These are phyloP conservation scores for Mastacembelus armatus DNA, from an alignment of 2,797 vertebrate genomes.

Conservation along the genomic window DNA sequence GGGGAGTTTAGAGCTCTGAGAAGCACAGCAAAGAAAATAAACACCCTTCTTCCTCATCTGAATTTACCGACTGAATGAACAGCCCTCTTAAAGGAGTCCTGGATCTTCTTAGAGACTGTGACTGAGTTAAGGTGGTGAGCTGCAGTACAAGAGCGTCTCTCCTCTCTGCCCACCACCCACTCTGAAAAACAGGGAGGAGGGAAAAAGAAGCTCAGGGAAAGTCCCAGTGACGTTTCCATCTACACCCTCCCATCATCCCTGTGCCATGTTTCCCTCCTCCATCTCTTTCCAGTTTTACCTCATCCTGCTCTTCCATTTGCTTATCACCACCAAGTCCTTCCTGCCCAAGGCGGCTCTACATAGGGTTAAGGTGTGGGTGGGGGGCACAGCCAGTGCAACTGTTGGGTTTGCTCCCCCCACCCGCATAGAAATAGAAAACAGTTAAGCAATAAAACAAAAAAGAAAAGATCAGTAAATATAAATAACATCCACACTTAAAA, in stretches of 20 bases:
- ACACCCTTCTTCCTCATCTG: conserved; percentile 4
- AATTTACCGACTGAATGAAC: conserved; percentile 35
- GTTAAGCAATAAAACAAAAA: no score
- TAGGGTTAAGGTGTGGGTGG: no score
- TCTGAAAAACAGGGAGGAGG: conserved; percentile 41
- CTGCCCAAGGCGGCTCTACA: no score
- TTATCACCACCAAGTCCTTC: conserved; percentile 25
- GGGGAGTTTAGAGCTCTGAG: conserved; percentile 18
- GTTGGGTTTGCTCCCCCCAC: no score
- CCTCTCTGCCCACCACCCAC: conserved; percentile 55
- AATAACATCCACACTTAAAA: no score
- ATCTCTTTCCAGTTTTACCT: conserved; percentile 34
- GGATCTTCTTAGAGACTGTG: conserved; percentile 44
- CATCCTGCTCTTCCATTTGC: conserved; percentile 23
- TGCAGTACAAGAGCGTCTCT: conserved; percentile 54
- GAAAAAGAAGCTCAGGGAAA: conserved; percentile 54
- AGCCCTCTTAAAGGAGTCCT: conserved; percentile 27
- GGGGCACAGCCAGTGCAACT: no score
- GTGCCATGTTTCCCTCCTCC: conserved; percentile 30
- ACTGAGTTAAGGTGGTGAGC: conserved; percentile 46
- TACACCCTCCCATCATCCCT: conserved; percentile 48
- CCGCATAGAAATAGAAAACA: no score
- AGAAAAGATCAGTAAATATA: no score
- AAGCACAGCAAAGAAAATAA: background rate
- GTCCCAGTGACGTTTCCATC: conserved; percentile 66